Base-by-base conservation (phyloP, 2,113 vertebrate species). In the Sorex fumeus region DNA sequence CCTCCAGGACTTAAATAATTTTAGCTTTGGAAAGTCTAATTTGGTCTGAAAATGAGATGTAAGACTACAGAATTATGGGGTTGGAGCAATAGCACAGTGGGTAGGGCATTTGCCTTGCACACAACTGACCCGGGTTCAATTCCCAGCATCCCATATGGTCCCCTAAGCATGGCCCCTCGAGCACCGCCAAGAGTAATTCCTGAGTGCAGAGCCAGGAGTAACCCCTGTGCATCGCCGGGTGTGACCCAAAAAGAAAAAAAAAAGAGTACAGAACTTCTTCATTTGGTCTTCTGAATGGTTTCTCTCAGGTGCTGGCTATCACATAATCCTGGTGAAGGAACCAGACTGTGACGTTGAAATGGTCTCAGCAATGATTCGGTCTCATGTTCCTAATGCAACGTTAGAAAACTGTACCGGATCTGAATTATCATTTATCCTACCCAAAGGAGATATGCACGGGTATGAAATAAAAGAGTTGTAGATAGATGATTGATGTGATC, bases 251-350 rank as follows among this genome's bases (percentile, higher is more conserved):
- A n/a, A n/a, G n/a, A n/a, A n/a, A 85, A 71, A 11, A 47, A 6
- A 47, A 6, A 47, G 13, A 50, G 23, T 87, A 66, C 13, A 66
- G 74, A 83, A 32, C 10, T 40, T 36, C 74, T 91, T 93, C 66
- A 90, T 76, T 47, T 75, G 53, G 18, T 90, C 67, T 88, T 90
- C n/a, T 72, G 69, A 84, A 93, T 86, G 71, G 69, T 85, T 83
- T 92, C 43, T 94, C 25, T 34, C 97, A 99, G 99, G 99, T 93
- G 99, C 99, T 60, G 99, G 99, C 34, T 99, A 99, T 97, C 99
- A 99, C 96, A 99, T 99, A 99, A 98, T 99, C 97, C 99, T 99
- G 79, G 99, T 99, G 70, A 99, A 98, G 92, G 98, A 99, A n/a
- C 98, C 98, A 3, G 97, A 98, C 77, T 99, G 99, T 94, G 98